phyloP scores from a whole-genome alignment of 2,888 invertebrate species.

The Drosophila engyochracea region DNA sequence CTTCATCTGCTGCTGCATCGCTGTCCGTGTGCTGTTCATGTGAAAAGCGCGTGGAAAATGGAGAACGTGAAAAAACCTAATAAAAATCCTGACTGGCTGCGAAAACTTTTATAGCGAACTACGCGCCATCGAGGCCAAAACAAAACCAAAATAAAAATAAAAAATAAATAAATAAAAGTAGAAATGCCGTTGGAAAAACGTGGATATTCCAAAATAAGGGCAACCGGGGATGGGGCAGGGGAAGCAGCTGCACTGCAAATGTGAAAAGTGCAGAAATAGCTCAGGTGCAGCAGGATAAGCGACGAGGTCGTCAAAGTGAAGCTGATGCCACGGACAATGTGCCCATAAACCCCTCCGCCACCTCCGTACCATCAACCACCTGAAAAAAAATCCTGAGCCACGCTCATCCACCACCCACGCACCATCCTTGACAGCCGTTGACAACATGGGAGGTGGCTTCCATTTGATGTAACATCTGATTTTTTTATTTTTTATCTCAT shows the following conservation, averaged over 20 bases:
- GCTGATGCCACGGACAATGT: constrained; percentile 39
- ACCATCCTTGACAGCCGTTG: constrained; percentile 8
- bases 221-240: background rate
- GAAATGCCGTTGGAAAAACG: constrained; percentile 47
- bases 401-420: background rate
- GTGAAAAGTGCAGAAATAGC: constrained; percentile 78
- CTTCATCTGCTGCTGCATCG: constrained; percentile 60
- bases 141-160: background rate
- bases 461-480: constrained; percentile 49
- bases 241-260: constrained; percentile 54
- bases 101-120: constrained; percentile 78
- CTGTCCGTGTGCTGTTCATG: constrained; percentile 55
- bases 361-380: background rate
- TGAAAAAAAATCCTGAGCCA: background rate
- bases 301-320: constrained; percentile 71
- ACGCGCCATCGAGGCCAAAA: constrained; percentile 65
- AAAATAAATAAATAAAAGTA: constrained; percentile 15
- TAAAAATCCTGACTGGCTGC: constrained; percentile 74
- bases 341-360: background rate
- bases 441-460: constrained; percentile 28
- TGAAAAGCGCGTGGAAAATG: constrained; percentile 77
- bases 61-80: constrained; percentile 76
- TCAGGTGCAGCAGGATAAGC: constrained; percentile 76
- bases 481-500: background rate
- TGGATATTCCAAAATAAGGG: constrained; percentile 32